Percentiles rank a stretch among this genome's conserved stretches.
Evolutionary conservation across 2,888 invertebrate genomes (phyloP).

Genomic region (Drosophila neoperkinsi): DNA sequence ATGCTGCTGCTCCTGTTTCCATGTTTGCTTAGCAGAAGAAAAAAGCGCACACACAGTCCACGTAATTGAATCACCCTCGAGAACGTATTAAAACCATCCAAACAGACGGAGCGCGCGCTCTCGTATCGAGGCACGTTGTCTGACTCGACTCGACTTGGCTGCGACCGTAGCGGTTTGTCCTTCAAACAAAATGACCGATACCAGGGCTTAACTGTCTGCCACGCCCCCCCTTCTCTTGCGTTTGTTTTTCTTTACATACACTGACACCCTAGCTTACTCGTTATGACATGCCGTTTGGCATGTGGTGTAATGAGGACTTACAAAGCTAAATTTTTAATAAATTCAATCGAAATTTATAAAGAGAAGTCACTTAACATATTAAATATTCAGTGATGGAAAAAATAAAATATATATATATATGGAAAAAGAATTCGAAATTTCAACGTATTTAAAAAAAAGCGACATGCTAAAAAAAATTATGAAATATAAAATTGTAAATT

Average conservation of each 20-base stretch:
- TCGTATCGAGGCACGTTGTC: conserved; percentile 50
- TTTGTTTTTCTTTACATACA: conserved; percentile 28
- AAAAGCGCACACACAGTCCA: conserved; percentile 60
- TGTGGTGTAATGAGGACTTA: not conserved
- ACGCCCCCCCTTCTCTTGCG: conserved; percentile 7
- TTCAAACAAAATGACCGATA: conserved; percentile 74
- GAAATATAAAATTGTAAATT: not conserved
- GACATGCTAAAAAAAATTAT: not conserved
- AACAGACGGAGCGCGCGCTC: conserved; percentile 33
- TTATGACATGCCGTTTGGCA: not conserved
- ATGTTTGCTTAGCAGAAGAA: conserved; percentile 50
- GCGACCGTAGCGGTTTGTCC: conserved; percentile 69
- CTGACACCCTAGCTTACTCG: not conserved
- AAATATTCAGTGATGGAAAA: no score
- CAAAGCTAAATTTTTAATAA: not conserved
- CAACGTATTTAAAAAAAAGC: not conserved
- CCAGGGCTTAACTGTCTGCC: conserved; percentile 51
- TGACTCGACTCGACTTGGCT: conserved; percentile 48
- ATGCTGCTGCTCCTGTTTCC: conserved; percentile 22
- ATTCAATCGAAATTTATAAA: no score
- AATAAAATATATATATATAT: no score
- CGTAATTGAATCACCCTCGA: conserved; percentile 79
- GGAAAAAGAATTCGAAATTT: not conserved
- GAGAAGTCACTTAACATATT: no score
- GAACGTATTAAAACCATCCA: conserved; percentile 77